These are phyloP conservation scores for Pantherophis alleghaniensis DNA, from an alignment of 2,797 vertebrate species.

Conservation along the genomic window DNA sequence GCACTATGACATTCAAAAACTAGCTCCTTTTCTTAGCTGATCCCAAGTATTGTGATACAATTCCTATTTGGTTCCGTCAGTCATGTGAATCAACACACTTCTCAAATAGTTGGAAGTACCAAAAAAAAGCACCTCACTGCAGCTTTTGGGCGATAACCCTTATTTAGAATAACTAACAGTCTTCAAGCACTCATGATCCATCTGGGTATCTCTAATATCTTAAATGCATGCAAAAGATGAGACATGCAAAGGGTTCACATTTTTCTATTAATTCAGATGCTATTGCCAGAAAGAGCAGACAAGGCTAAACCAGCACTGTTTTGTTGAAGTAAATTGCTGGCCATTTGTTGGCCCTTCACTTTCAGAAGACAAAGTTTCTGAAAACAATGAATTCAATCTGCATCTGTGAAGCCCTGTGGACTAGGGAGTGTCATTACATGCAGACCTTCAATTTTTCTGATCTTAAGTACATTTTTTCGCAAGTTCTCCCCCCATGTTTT, in stretches of 20 bases:
- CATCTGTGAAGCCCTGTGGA: slow-evolving; percentile 68
- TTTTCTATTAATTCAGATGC: slow-evolving; percentile 44
- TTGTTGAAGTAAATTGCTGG: slow-evolving; percentile 54
- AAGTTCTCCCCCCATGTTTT: not conserved
- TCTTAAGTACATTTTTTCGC: not conserved
- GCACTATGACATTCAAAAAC: not conserved
- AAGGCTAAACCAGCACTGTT: slow-evolving; percentile 46
- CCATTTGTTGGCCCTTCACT: slow-evolving; percentile 44
- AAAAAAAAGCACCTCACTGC: not conserved
- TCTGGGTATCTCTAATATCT: slow-evolving; percentile 40
- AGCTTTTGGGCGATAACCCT: not conserved
- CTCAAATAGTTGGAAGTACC: not conserved
- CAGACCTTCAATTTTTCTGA: slow-evolving; percentile 44
- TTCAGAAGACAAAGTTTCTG: slow-evolving; percentile 57
- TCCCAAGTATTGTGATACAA: not conserved
- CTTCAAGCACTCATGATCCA: slow-evolving; percentile 33
- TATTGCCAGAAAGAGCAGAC: slow-evolving; percentile 48
- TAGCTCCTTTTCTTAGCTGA: not conserved
- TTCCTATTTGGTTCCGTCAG: not conserved
- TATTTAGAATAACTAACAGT: slow-evolving; percentile 12
- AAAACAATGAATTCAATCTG: slow-evolving; percentile 74
- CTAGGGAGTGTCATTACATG: not conserved
- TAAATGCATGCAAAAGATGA: slow-evolving; percentile 50
- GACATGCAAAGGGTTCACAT: slow-evolving; percentile 40
- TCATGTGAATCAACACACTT: not conserved